Evolutionary conservation across 2,113 vertebrate species (phyloP).

Genomic region (Eudyptes chrysolophus): DNA sequence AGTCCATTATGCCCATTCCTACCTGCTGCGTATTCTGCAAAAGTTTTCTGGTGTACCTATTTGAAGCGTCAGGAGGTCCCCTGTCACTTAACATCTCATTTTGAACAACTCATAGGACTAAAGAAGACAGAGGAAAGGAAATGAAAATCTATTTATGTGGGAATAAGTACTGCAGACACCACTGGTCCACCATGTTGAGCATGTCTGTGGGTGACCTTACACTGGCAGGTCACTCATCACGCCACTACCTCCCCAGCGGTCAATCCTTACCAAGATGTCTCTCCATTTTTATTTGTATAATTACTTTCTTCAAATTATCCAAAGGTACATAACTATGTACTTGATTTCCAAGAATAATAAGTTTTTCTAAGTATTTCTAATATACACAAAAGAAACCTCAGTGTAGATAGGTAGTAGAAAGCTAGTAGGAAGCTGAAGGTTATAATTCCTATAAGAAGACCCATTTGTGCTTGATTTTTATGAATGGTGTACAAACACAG

Average conservation of each 20-base stretch:
- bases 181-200: not conserved
- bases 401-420: not conserved
- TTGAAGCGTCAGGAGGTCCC: not conserved
- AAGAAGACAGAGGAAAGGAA: not conserved
- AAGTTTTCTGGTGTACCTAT: not conserved
- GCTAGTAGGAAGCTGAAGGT: not conserved
- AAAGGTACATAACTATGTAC: not conserved
- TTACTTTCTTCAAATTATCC: not conserved
- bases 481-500: not conserved
- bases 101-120: not conserved
- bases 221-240: not conserved
- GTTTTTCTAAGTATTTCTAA: not conserved
- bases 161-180: not conserved
- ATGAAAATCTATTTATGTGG: not conserved
- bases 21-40: not conserved
- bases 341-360: not conserved
- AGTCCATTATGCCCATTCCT: not conserved
- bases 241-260: not conserved
- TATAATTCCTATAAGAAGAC: not conserved
- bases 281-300: not conserved
- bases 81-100: not conserved
- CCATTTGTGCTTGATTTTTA: not conserved
- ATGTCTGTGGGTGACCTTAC: not conserved
- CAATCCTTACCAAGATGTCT: not conserved
- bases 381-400: not conserved